Evolutionary conservation across 2,888 invertebrate species (phyloP).

Genomic region (Megalurothrips usitatus): DNA sequence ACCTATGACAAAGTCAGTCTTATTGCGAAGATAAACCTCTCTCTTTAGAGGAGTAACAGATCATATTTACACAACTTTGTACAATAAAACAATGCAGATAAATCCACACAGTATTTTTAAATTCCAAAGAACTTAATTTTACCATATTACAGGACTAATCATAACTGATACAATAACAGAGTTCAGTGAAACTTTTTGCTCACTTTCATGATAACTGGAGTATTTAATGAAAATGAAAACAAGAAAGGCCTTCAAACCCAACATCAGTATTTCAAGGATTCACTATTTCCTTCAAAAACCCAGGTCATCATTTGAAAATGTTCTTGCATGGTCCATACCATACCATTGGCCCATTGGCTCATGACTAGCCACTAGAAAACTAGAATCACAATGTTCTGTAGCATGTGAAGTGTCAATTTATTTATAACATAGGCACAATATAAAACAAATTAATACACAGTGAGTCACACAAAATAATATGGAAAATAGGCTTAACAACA

Average conservation of each 20-base stretch:
- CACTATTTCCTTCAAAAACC: not conserved
- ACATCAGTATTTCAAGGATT: not conserved
- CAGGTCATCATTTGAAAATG: too few relatives aligned
- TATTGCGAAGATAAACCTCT: not conserved
- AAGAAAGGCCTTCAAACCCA: not conserved
- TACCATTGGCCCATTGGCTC: not conserved
- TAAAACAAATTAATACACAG: not conserved
- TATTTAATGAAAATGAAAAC: not conserved
- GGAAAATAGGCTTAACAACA: not conserved
- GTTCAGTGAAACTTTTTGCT: not conserved
- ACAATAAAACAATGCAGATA: not conserved
- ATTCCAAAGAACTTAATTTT: not conserved
- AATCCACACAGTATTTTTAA: not conserved
- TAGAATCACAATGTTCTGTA: not conserved
- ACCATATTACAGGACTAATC: not conserved
- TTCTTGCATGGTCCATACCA: not conserved
- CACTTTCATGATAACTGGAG: not conserved
- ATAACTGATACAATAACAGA: not conserved
- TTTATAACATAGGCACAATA: not conserved
- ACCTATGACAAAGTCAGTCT: constrained; percentile 5
- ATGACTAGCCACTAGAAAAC: not conserved
- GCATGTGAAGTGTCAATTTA: not conserved
- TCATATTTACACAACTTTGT: not conserved
- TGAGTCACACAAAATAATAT: not conserved
- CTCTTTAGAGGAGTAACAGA: not conserved